Evolutionary conservation across 1,140 invertebrate genomes (phyloP).

Genomic region (Proctacanthus coquilletti): DNA sequence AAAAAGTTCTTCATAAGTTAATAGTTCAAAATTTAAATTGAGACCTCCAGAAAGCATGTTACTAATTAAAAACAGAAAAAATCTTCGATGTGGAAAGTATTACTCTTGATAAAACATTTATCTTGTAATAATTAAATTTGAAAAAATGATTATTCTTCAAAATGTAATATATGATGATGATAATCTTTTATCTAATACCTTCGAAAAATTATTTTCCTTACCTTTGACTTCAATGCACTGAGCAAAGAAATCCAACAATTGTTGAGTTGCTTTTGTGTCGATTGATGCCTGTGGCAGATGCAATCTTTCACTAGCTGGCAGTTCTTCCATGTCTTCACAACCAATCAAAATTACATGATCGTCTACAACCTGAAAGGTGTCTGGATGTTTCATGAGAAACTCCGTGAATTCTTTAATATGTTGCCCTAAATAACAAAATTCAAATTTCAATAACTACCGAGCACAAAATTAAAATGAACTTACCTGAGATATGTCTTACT

Average conservation of each 20-base stretch:
- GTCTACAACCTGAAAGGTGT: constrained; percentile 77
- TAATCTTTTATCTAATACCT: too few relatives aligned
- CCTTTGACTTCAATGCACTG: constrained; percentile 59
- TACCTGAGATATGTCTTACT: constrained; percentile 80
- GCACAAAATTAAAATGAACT: background rate
- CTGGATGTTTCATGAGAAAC: constrained; percentile 70
- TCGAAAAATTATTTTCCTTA: background rate
- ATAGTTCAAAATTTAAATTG: too few relatives aligned
- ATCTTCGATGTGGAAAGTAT: too few relatives aligned
- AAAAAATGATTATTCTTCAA: too few relatives aligned
- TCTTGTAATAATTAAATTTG: too few relatives aligned
- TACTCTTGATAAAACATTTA: too few relatives aligned
- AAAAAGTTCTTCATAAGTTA: too few relatives aligned
- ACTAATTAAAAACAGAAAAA: too few relatives aligned
- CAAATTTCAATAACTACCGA: background rate
- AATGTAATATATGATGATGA: too few relatives aligned
- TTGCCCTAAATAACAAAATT: constrained; percentile 40
- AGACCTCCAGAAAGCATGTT: too few relatives aligned
- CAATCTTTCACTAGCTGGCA: constrained; percentile 37
- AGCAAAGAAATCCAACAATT: constrained; percentile 61
- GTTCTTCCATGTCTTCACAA: constrained; percentile 38
- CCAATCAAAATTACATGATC: constrained; percentile 55
- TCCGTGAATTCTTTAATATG: constrained; percentile 89
- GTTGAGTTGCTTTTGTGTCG: constrained; percentile 60
- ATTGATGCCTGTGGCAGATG: constrained; percentile 58